phyloP scores from a whole-genome alignment of 2,797 vertebrate species.

The Mormyrops boulengeri region DNA sequence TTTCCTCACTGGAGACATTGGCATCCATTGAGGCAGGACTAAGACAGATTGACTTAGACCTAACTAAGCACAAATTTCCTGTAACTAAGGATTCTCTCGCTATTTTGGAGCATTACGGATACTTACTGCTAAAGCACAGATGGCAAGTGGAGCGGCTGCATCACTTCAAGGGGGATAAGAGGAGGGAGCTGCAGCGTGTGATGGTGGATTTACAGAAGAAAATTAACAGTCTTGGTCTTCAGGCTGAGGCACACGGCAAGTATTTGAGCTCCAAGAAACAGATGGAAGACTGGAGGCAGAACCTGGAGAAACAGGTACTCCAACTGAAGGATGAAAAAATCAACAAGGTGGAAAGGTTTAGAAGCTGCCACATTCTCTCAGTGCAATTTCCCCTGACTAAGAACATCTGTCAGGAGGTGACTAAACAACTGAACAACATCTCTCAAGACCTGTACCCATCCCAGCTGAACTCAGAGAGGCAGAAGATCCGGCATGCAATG shows the following conservation, averaged over 20 bases:
- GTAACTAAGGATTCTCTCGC: slow-evolving; percentile 44
- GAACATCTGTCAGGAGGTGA: slow-evolving; percentile 54
- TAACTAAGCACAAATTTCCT: slow-evolving; percentile 51
- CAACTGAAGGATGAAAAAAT: slow-evolving; percentile 31
- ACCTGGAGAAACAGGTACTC: slow-evolving; percentile 52
- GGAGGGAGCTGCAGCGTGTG: slow-evolving; percentile 44
- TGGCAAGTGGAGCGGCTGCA: slow-evolving; percentile 56
- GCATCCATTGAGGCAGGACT: slow-evolving; percentile 46
- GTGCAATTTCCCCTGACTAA: slow-evolving; percentile 56
- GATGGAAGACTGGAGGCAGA: slow-evolving; percentile 55
- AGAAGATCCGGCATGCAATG: slow-evolving; percentile 41
- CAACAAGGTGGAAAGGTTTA: slow-evolving; percentile 43
- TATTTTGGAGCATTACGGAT: slow-evolving; percentile 33
- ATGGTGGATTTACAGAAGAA: slow-evolving; percentile 58
- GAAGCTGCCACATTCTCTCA: slow-evolving; percentile 50
- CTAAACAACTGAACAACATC: slow-evolving; percentile 54
- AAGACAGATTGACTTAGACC: slow-evolving; percentile 42
- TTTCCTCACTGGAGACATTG: slow-evolving; percentile 50
- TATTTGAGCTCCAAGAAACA: slow-evolving; percentile 56
- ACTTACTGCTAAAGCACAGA: slow-evolving; percentile 56
- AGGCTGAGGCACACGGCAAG: slow-evolving; percentile 53
- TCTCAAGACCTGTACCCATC: slow-evolving; percentile 50
- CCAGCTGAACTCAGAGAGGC: slow-evolving; percentile 48
- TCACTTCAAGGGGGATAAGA: slow-evolving; percentile 47
- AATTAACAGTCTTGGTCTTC: slow-evolving; percentile 48